Percentiles rank a stretch among this genome's conserved stretches.
Conservation (phyloP, 2,888 invertebrate species). For the Drosophila austrosaltans region DNA sequence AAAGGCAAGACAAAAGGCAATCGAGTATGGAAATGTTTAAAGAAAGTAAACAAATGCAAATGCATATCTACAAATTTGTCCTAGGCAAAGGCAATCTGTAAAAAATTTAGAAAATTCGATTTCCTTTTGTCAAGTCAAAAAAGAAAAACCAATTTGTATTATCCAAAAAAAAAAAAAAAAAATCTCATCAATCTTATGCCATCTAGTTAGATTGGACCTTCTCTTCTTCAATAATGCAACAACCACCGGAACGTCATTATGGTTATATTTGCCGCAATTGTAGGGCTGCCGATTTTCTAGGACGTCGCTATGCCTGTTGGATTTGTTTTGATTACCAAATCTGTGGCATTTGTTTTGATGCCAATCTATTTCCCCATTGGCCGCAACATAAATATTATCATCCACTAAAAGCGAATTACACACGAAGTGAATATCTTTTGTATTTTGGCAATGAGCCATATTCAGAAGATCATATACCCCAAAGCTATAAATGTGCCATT, state of each 20-base stretch:
- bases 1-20: too few relatives aligned
- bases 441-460: constrained; percentile 52
- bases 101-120: too few relatives aligned
- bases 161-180: too few relatives aligned
- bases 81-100: too few relatives aligned
- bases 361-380: constrained; percentile 15
- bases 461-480: constrained; percentile 25
- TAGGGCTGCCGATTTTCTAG: constrained; percentile 19
- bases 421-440: constrained; percentile 41
- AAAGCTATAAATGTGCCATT: constrained; percentile 60
- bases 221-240: background rate
- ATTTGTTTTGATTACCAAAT: constrained; percentile 48
- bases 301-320: constrained; percentile 59
- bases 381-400: constrained; percentile 49
- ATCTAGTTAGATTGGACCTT: too few relatives aligned
- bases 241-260: constrained; percentile 44
- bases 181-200: too few relatives aligned
- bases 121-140: too few relatives aligned
- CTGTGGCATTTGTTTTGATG: constrained; percentile 52
- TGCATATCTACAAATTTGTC: too few relatives aligned
- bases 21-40: too few relatives aligned
- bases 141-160: too few relatives aligned
- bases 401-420: constrained; percentile 48
- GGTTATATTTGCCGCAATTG: constrained; percentile 50
- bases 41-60: too few relatives aligned